phyloP scores from a whole-genome alignment of 2,113 vertebrate species.

The Regulus satrapa region DNA sequence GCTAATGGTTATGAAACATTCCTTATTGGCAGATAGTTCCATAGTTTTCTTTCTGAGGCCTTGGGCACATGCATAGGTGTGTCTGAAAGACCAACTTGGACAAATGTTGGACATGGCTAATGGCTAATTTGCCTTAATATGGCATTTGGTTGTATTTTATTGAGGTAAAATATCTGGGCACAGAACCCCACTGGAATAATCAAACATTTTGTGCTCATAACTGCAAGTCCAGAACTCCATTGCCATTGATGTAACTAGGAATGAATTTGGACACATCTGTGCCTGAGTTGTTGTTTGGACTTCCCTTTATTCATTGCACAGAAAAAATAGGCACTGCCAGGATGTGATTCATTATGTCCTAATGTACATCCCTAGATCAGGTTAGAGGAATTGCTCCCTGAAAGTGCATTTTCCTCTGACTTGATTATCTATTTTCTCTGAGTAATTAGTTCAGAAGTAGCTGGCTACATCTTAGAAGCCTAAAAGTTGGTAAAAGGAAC shows the following conservation, averaged over 20 bases:
- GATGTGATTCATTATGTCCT: background rate
- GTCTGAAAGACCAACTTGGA: background rate
- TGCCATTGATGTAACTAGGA: background rate
- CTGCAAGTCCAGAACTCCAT: background rate
- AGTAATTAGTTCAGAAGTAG: background rate
- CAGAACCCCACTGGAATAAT: background rate
- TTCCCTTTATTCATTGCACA: background rate
- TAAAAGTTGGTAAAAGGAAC: background rate
- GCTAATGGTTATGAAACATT: background rate
- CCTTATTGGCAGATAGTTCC: background rate
- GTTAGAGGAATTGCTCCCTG: background rate
- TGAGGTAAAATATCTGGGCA: background rate
- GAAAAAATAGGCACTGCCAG: background rate
- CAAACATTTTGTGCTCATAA: background rate
- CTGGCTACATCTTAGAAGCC: background rate
- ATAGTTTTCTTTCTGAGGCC: background rate
- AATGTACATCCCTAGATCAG: background rate
- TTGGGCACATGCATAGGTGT: fast-evolving
- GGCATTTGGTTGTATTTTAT: background rate
- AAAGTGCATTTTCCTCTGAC: background rate
- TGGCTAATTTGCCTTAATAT: background rate
- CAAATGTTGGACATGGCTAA: background rate
- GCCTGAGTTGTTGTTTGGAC: background rate
- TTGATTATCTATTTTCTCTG: background rate
- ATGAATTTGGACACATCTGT: background rate